Evolutionary conservation across 2,888 invertebrate genomes (phyloP).

Genomic region (Cantharis rustica): DNA sequence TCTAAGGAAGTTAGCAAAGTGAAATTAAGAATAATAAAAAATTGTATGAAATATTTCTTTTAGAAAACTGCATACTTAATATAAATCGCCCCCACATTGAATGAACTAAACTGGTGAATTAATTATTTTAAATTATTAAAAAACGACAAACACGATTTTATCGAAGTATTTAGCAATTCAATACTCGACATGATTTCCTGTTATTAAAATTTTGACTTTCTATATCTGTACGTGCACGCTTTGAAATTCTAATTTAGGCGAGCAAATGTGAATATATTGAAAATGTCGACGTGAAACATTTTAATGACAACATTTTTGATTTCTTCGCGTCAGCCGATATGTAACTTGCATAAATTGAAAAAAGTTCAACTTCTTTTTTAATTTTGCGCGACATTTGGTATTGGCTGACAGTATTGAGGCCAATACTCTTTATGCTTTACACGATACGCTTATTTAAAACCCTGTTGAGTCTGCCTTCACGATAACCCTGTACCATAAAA

Average conservation of each 20-base stretch:
- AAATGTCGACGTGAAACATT: neutral
- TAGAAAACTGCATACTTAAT: no score
- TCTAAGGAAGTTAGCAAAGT: no score
- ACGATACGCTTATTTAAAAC: conserved; percentile 1
- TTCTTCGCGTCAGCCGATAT: neutral
- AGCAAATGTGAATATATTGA: neutral
- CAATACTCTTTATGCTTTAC: neutral
- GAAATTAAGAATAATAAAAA: no score
- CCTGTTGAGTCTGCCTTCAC: conserved; percentile 1
- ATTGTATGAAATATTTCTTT: no score
- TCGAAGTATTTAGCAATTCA: conserved; percentile 7
- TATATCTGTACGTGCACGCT: neutral
- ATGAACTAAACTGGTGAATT: neutral
- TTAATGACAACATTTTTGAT: neutral
- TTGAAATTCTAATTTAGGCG: conserved; percentile 15
- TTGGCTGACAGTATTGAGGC: neutral
- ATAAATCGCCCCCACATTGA: no score
- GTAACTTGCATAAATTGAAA: neutral
- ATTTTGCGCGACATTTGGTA: neutral
- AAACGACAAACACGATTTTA: neutral
- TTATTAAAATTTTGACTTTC: conserved; percentile 20
- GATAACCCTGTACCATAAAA: conserved; percentile 3
- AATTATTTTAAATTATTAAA: neutral
- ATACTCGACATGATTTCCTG: conserved; percentile 13
- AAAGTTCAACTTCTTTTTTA: neutral